These are phyloP conservation scores for Pachydiplax longipennis DNA, from an alignment of 2,888 invertebrate genomes.

Conservation along the genomic window DNA sequence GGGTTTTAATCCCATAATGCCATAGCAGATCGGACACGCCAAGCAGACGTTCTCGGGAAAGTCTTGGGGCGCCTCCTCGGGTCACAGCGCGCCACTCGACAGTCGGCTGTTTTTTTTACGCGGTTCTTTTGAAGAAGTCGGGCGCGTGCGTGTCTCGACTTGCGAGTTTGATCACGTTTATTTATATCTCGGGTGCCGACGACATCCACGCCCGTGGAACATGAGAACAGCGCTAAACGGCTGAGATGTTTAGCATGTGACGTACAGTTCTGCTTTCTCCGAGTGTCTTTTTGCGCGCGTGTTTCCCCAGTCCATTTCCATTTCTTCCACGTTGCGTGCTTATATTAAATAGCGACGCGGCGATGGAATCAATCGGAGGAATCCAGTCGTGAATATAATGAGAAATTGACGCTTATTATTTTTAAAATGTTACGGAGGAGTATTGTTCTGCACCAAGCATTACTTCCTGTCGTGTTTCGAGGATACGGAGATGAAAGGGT, in stretches of 20 bases:
- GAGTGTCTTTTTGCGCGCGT: no score
- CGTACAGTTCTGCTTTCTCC: not conserved
- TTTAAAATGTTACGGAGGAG: no score
- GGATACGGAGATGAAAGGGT: not conserved
- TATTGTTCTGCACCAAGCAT: not conserved
- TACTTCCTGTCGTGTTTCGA: not conserved
- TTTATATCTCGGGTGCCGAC: not conserved
- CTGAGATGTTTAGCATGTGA: not conserved
- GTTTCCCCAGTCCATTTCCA: not conserved
- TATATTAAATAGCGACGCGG: not conserved
- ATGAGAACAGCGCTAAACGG: not conserved
- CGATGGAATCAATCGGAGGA: not conserved
- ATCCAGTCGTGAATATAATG: not conserved
- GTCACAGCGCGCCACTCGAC: not conserved
- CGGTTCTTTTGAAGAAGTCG: not conserved
- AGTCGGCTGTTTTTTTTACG: not conserved
- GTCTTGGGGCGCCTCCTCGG: not conserved
- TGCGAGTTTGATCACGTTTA: not conserved
- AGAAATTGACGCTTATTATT: not conserved
- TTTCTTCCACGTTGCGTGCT: not conserved
- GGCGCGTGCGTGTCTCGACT: not conserved
- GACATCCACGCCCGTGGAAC: not conserved
- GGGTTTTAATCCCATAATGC: not conserved
- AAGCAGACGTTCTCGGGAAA: not conserved
- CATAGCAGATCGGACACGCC: not conserved